A percentile compares a stretch with the other conserved stretches of the same genome.
These are phyloP conservation scores for Mycalesis mineus DNA, from an alignment of 2,888 invertebrate species.

Conservation along the genomic window DNA sequence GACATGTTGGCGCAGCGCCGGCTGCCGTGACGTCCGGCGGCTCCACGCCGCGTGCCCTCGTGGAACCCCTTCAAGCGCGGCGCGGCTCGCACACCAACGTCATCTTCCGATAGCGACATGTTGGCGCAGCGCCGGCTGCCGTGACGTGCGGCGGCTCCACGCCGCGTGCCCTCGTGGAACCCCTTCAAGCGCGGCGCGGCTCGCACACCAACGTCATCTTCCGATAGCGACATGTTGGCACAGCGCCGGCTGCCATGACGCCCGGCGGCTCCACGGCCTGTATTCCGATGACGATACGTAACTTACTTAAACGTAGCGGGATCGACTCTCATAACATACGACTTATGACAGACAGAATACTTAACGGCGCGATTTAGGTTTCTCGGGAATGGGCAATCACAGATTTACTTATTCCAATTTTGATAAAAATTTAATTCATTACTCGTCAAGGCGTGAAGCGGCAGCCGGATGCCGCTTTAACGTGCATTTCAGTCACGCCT, in stretches of 20 bases:
- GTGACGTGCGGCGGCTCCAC: constrained; percentile 64
- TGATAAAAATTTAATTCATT: no score
- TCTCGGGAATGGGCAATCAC: no score
- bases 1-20: constrained; percentile 40
- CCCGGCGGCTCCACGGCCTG: constrained; percentile 68
- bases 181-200: constrained; percentile 81
- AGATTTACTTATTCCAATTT: no score
- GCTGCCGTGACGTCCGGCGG: constrained; percentile 68
- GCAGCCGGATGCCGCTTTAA: no score
- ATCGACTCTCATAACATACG: no score
- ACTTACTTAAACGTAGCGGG: no score
- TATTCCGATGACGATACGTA: no score
- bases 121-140: constrained; percentile 56
- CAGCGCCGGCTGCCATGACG: constrained; percentile 64
- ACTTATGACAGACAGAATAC: no score
- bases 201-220: constrained; percentile 69
- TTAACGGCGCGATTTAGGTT: no score
- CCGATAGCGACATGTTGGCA: constrained; percentile 31
- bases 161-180: constrained; percentile 82
- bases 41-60: constrained; percentile 71
- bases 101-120: constrained; percentile 49
- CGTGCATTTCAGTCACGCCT: no score
- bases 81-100: constrained; percentile 61
- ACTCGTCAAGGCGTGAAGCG: no score
- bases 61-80: constrained; percentile 87